Base-by-base conservation (phyloP, 2,797 vertebrate genomes). In the Tamandua tetradactyla region DNA sequence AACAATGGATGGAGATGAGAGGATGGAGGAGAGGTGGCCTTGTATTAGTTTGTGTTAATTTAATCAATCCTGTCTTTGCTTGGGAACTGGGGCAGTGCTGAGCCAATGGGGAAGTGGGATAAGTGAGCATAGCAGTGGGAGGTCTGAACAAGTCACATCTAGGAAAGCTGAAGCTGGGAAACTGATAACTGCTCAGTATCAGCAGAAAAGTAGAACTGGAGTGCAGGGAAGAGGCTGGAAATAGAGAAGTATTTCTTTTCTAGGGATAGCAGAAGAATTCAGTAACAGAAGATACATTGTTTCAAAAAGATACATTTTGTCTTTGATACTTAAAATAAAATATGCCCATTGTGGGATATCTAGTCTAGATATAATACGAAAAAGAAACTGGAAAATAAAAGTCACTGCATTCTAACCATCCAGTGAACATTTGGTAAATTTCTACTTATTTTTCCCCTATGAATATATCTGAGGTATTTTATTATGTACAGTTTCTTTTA, bases 321-420 rank as follows among this genome's bases (percentile, higher is more conserved):
- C 47, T 85, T 83, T 81, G 52, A 64, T 14, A 62, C 23, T 93
- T 76, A 52, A 7, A 72, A 47, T 57, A 88, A 35, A 69, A 83
- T 23, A 79, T 69, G 25, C 35, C 17, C 27, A 4, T 61, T 91
- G 79, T 59, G 76, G 68, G 81, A 93, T 40, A 81, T n/a, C 32
- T 75, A 83, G 83, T 95, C 89, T 96, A n/a, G n/a, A n/a, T n/a
- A 59, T 59, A 89, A 84, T 25, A 75, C 89, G 55, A 78, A 72
- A 91, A 84, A 85, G 8, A 89, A 69, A 75, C 72, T 71, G 32
- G 44, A 91, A 69, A 91, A 88, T 83, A 91, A 90, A 91, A 87
- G 62, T 59, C 13, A 72, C 30, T 55, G 25, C 14, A 22, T 8
- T 75, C 22, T 25, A 89, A 32, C 8, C 40, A 57, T 59, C 42